Conservation (phyloP, 2,113 vertebrate species). For the Eulemur rufifrons region DNA sequence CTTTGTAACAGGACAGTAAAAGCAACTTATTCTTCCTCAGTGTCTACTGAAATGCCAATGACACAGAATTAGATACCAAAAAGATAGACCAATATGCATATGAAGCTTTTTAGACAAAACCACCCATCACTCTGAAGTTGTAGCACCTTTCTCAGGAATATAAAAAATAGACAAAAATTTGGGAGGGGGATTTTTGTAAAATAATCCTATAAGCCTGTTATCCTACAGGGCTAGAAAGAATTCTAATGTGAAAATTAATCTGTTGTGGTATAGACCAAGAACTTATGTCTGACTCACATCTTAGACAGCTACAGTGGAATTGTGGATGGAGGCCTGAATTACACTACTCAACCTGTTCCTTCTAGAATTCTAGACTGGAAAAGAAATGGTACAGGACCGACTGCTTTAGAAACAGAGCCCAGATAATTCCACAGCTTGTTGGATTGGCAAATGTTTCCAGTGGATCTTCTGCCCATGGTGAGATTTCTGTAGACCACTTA, state of each 20-base stretch:
- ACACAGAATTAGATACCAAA: conserved; percentile 41
- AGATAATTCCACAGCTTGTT: not conserved
- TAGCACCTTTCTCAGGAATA: not conserved
- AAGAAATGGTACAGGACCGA: not conserved
- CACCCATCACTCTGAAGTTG: not conserved
- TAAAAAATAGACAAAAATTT: not conserved
- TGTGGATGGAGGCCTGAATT: not conserved
- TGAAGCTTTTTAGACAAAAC: conserved; percentile 1
- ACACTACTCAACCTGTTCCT: accelerated
- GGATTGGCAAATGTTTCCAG: not conserved
- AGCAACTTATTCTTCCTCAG: not conserved
- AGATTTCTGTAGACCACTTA: not conserved
- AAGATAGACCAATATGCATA: not conserved
- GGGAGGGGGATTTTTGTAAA: not conserved
- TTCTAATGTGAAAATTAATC: not conserved
- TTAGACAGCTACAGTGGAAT: not conserved
- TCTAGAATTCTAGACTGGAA: not conserved
- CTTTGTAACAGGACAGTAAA: conserved; percentile 20
- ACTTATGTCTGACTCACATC: not conserved
- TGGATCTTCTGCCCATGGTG: not conserved
- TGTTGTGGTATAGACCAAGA: not conserved
- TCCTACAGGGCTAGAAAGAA: not conserved
- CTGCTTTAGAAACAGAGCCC: not conserved
- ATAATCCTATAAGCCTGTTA: not conserved
- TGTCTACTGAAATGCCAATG: conserved; percentile 17